phyloP scores from a whole-genome alignment of 2,113 vertebrate genomes.

The Murina feae region DNA sequence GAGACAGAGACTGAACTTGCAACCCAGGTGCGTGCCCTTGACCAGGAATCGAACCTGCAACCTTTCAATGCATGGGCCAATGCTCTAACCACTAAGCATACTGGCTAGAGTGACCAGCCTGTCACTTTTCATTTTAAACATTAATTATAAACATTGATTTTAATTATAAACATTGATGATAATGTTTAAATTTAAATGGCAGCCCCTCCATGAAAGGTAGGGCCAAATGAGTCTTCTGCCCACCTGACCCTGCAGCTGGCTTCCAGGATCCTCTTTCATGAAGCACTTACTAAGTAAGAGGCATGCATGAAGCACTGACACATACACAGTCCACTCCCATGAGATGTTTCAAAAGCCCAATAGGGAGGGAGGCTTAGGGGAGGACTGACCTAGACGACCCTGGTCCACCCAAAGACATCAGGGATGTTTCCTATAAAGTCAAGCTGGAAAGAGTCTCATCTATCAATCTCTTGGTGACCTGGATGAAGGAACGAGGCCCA shows the following conservation, averaged over 20 bases:
- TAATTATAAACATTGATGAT: background rate
- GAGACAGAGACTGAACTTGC: no score
- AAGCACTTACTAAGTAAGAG: background rate
- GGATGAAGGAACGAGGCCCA: background rate
- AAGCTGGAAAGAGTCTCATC: background rate
- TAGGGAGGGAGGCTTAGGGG: background rate
- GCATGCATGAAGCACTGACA: background rate
- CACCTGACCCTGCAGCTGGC: background rate
- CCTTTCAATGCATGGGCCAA: no score
- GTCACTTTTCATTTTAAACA: background rate
- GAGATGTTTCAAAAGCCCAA: background rate
- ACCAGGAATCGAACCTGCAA: no score
- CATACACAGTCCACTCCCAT: background rate
- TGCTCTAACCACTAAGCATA: no score
- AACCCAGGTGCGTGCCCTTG: no score
- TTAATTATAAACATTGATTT: background rate
- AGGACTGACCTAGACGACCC: background rate
- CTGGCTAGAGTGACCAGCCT: no score
- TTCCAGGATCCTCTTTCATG: background rate
- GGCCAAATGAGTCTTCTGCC: background rate
- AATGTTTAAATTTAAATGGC: background rate
- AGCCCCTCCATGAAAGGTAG: background rate
- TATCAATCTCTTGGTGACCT: background rate
- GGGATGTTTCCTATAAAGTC: background rate
- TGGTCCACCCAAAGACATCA: background rate